Percentiles rank a stretch among this genome's conserved stretches.
Conservation (phyloP, 64 coral and sea anemone genomes). For the Stylophora pistillata region DNA sequence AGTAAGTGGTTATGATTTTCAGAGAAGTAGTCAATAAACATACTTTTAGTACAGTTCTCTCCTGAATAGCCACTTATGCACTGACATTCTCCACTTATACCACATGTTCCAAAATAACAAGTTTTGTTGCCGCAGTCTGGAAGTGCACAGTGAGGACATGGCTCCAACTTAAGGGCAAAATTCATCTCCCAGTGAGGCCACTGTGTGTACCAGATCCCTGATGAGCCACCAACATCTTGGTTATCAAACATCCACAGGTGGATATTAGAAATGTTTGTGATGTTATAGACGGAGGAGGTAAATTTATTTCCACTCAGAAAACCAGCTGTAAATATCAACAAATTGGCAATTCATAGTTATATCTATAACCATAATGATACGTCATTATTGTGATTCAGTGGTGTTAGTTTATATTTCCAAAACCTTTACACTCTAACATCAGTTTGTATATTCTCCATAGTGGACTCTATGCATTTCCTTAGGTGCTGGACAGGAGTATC, state of each 20-base stretch:
- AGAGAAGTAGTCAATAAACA: neutral
- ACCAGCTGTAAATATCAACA: slow-evolving; percentile 44
- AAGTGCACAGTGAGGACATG: slow-evolving; percentile 6
- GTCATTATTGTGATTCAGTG: too few relatives aligned
- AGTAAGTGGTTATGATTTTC: too few relatives aligned
- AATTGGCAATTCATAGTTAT: neutral
- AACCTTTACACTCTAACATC: too few relatives aligned
- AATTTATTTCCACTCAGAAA: slow-evolving; percentile 83
- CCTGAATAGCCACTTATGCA: slow-evolving; percentile 92
- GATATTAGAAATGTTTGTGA: slow-evolving; percentile 83
- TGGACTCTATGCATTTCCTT: too few relatives aligned
- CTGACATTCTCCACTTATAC: slow-evolving; percentile 73
- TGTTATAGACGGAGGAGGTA: slow-evolving; percentile 34
- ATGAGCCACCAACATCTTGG: slow-evolving; percentile 59
- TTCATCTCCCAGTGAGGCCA: slow-evolving; percentile 92
- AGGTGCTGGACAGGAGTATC: too few relatives aligned
- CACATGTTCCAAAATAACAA: slow-evolving; percentile 99
- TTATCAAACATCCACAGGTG: slow-evolving; percentile 96
- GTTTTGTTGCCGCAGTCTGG: slow-evolving; percentile 50
- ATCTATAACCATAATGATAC: too few relatives aligned
- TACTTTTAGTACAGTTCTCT: slow-evolving; percentile 77
- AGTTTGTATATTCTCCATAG: too few relatives aligned
- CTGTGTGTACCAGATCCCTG: slow-evolving; percentile 89
- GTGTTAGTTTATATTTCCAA: too few relatives aligned
- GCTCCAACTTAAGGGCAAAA: slow-evolving; percentile 78